These are phyloP conservation scores for Megalopta genalis DNA, from an alignment of 1,140 invertebrate genomes.

Conservation along the genomic window DNA sequence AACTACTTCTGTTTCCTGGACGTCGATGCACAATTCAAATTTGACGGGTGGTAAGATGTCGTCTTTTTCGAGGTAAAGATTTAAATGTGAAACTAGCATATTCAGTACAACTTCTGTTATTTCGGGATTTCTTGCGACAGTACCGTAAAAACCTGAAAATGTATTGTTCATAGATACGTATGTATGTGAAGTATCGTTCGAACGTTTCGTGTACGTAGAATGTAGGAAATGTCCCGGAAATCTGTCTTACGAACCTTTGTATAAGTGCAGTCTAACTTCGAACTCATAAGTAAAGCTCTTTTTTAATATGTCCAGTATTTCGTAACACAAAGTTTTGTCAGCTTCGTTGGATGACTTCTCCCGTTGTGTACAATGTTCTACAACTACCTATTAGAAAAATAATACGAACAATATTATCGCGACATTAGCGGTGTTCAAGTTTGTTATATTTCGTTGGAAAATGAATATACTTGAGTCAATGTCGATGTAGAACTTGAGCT, in stretches of 20 bases:
- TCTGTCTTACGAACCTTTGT: conserved; percentile 76
- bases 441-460: too few relatives aligned
- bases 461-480: conserved; percentile 72
- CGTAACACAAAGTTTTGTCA: conserved; percentile 82
- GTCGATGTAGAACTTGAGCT: conserved; percentile 78
- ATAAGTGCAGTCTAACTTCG: conserved; percentile 81
- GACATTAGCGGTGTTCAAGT: neutral
- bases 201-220: neutral
- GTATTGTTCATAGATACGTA: too few relatives aligned
- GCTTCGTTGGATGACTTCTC: conserved; percentile 60
- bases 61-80: conserved; percentile 75
- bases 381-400: conserved; percentile 60
- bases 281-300: conserved; percentile 83
- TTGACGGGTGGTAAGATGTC: conserved; percentile 72
- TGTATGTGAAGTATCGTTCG: too few relatives aligned
- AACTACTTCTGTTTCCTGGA: conserved; percentile 70
- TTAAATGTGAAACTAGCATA: conserved; percentile 79
- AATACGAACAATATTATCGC: neutral
- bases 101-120: conserved; percentile 79
- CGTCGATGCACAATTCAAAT: conserved; percentile 78
- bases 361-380: conserved; percentile 66
- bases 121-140: conserved; percentile 76
- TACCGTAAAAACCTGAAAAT: conserved; percentile 78
- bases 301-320: conserved; percentile 82
- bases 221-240: neutral